These are phyloP conservation scores for Dione vanillae DNA, from an alignment of 2,888 invertebrate species.

Conservation along the genomic window DNA sequence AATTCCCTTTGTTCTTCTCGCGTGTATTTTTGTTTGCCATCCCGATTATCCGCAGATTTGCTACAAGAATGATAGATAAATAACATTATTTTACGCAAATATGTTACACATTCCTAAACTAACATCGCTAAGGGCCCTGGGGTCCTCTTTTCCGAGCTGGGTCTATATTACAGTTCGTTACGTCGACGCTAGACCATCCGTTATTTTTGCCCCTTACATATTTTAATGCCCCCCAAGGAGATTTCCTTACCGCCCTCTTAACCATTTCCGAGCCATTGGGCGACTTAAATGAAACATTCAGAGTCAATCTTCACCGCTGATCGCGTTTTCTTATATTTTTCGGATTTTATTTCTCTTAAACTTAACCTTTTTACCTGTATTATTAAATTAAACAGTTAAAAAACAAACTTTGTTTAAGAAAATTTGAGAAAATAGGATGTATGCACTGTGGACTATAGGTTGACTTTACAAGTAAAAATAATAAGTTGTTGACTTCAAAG, in stretches of 20 bases:
- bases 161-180: constrained; percentile 77
- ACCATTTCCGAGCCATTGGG: constrained; percentile 74
- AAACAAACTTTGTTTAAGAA: too few species aligned
- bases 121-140: constrained; percentile 66
- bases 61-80: constrained; percentile 78
- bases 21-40: constrained; percentile 66
- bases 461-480: too few species aligned
- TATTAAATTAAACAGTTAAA: not conserved
- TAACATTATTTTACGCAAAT: constrained; percentile 80
- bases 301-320: constrained; percentile 65
- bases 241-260: constrained; percentile 64
- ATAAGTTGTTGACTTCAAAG: too few species aligned
- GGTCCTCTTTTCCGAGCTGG: constrained; percentile 63
- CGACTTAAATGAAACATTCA: constrained; percentile 74
- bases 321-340: constrained; percentile 50
- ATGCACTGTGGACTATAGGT: too few species aligned
- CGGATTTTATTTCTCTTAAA: not conserved
- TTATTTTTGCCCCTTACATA: constrained; percentile 81
- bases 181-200: constrained; percentile 71
- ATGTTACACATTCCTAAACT: constrained; percentile 75
- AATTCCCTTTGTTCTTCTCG: constrained; percentile 57
- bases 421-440: too few species aligned
- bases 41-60: constrained; percentile 77
- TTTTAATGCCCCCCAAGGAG: constrained; percentile 75
- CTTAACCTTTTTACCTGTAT: not conserved